Evolutionary conservation across 1,140 invertebrate genomes (phyloP), one percentile per base, ranked within the genome.

Genomic region (Ceratosolen solmsi): DNA sequence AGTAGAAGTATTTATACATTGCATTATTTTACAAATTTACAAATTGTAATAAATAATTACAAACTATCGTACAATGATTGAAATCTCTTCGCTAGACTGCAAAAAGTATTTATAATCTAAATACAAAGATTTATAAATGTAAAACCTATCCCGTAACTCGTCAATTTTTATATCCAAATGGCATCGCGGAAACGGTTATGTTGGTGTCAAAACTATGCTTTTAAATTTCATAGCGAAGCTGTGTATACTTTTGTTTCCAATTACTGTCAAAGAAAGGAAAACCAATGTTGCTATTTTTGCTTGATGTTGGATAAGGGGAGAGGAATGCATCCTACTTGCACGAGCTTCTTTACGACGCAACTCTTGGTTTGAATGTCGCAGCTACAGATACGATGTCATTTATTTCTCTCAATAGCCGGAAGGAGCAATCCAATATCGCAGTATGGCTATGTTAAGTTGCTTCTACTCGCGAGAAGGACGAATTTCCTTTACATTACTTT

Each of bases 381-480:
- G 54, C 51, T 51, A n/a, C 72, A 41, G 30, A 46, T 30, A 46
- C 56, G 56, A n/a, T 46, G 77, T 79, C 65, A 79, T 79, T 71
- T 79, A 71, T 79, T 70, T 79, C 54, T 54, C 49, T 2, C 46
- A 20, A 30, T 60, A 38, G 54, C 51, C n/a, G 72, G 33, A 38
- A 56, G 27, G 46, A 68, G 27, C 77, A 71, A 79, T 79, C 65
- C 77, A 79, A 79, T 79, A 71, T 70, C 27, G n/a, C 63, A 56
- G 38, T 70, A 79, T 41, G 63, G 63, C 65, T 56, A 71, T 71
- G 65, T 70, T 54, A 71, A 72, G 49, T 13, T 15, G 25, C 38
- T 36, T 15, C 22, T 30, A 73, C 27, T 73, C 17, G 46, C 15
- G 38, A 51, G 46, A 65, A 65, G 2, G 27, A 68, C 60, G 63